Evolutionary conservation across 2,797 vertebrate species (phyloP).

Genomic region (Lepilemur septentrionalis): DNA sequence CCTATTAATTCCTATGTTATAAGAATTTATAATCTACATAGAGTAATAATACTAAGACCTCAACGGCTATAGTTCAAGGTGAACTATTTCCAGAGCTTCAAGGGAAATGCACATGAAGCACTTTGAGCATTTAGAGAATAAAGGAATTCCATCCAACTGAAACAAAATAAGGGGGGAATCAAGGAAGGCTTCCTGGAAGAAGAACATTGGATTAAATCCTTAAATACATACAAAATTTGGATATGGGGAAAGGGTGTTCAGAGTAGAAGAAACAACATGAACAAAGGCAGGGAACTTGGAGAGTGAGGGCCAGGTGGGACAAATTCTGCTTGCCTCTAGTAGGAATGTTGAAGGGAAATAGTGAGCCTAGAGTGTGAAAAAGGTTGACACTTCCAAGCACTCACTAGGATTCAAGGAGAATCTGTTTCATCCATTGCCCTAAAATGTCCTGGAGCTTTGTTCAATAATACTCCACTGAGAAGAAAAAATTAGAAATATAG

Average conservation of each 20-base stretch:
- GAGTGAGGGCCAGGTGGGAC: neutral
- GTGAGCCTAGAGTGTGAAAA: neutral
- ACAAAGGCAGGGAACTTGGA: neutral
- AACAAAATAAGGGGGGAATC: neutral
- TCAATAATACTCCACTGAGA: conserved; percentile 44
- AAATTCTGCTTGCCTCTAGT: neutral
- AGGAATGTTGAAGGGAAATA: neutral
- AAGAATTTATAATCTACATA: neutral
- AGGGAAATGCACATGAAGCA: neutral
- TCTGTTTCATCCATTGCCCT: neutral
- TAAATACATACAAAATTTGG: neutral
- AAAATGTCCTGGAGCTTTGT: conserved; percentile 5
- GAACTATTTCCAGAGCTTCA: neutral
- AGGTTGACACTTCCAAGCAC: neutral
- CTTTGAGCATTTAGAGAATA: neutral
- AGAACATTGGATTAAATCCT: neutral
- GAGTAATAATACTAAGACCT: neutral
- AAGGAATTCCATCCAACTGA: neutral
- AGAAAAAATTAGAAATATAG: conserved; percentile 15
- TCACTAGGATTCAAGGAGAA: neutral
- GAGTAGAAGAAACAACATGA: neutral
- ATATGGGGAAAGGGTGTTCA: neutral
- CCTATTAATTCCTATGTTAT: neutral
- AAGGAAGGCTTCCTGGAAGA: neutral
- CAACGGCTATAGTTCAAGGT: neutral